Conservation (phyloP, 2,888 invertebrate genomes). For the Dynastes hyllus region DNA sequence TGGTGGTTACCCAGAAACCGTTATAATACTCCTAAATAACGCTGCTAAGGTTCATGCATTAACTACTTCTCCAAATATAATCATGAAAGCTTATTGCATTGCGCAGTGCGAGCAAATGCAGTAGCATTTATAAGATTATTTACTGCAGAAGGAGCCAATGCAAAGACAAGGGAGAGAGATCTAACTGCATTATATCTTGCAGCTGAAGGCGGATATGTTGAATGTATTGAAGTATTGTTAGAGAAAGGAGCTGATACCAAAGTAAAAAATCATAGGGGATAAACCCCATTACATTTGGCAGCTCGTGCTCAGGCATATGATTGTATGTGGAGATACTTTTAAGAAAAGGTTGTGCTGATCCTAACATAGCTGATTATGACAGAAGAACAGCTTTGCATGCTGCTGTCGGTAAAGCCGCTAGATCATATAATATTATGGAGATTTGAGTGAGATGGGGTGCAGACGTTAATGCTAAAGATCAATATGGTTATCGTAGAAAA, state of each 20-base stretch:
- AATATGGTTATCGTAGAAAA: conserved; percentile 79
- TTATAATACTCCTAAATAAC: conserved; percentile 82
- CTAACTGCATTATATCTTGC: conserved; percentile 89
- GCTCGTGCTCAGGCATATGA: conserved; percentile 86
- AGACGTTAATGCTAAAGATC: conserved; percentile 88
- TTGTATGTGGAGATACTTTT: conserved; percentile 83
- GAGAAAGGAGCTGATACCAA: conserved; percentile 85
- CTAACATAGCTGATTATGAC: conserved; percentile 87
- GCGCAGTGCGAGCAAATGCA: conserved; percentile 89
- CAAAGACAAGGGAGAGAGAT: conserved; percentile 82
- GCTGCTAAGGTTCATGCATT: conserved; percentile 80
- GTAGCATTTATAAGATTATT: conserved; percentile 86
- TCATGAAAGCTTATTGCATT: conserved; percentile 87
- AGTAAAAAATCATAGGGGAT: conserved; percentile 84
- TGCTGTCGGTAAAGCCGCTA: conserved; percentile 87
- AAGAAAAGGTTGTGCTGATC: conserved; percentile 83
- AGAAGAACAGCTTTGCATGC: conserved; percentile 88
- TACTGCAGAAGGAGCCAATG: conserved; percentile 83
- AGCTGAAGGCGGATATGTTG: conserved; percentile 89
- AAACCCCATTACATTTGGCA: conserved; percentile 90
- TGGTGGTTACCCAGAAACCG: conserved; percentile 88
- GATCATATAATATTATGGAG: conserved; percentile 87
- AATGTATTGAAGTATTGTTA: conserved; percentile 84
- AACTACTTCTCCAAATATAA: conserved; percentile 76
- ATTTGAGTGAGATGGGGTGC: conserved; percentile 86